These are phyloP conservation scores for Araneus ventricosus DNA, from an alignment of 1,140 invertebrate species.

Conservation along the genomic window DNA sequence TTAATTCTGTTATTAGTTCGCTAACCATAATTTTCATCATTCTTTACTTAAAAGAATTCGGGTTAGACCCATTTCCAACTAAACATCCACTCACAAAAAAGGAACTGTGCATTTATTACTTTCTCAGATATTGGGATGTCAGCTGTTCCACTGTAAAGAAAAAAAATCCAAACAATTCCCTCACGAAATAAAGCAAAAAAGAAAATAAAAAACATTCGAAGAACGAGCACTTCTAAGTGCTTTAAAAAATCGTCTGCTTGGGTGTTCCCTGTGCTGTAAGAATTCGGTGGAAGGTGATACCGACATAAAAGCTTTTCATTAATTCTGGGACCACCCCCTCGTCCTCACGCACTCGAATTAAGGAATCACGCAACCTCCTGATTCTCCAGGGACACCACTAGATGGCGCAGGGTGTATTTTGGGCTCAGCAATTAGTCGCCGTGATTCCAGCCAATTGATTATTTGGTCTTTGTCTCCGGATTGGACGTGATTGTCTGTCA, in stretches of 20 bases:
- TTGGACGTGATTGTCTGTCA: conserved; percentile 17
- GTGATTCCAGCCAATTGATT: conserved; percentile 58
- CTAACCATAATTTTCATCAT: too few relatives aligned
- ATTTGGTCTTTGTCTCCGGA: conserved; percentile 42
- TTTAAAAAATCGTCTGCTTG: not conserved
- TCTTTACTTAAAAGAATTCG: too few relatives aligned
- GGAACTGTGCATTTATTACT: too few relatives aligned
- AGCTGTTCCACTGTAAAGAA: too few relatives aligned
- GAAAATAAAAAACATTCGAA: not conserved
- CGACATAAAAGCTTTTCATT: conserved; percentile 12
- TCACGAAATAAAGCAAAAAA: too few relatives aligned
- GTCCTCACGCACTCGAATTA: not conserved
- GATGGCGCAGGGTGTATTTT: conserved; percentile 47
- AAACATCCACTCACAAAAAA: too few relatives aligned
- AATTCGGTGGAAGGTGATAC: not conserved
- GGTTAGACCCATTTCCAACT: too few relatives aligned
- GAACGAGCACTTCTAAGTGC: not conserved
- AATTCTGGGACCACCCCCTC: not conserved
- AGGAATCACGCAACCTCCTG: not conserved
- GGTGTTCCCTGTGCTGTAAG: not conserved
- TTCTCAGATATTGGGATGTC: too few relatives aligned
- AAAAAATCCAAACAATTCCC: too few relatives aligned
- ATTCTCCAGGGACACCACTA: conserved; percentile 18
- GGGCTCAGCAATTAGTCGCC: conserved; percentile 46
- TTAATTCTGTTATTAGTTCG: too few relatives aligned